Percentiles rank a stretch among this genome's conserved stretches.
Evolutionary conservation across 2,797 vertebrate genomes (phyloP).

Genomic region (Tokudaia tokunoshimensis): DNA sequence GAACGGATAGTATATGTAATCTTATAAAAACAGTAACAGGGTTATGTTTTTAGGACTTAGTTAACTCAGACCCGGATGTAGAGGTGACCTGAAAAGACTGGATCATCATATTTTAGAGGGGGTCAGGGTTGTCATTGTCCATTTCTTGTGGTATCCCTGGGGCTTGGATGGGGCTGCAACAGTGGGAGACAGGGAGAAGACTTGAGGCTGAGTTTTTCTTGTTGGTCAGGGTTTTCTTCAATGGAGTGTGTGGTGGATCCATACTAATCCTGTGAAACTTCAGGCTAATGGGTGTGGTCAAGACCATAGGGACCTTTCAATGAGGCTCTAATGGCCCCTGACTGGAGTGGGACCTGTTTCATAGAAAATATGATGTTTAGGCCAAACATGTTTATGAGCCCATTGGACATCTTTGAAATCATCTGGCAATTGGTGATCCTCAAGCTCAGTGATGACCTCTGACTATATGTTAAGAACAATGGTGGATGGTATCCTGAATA

Average conservation of each 20-base stretch:
- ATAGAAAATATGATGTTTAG: not conserved
- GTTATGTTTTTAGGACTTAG: not conserved
- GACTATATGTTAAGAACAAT: not conserved
- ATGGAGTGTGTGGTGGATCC: not conserved
- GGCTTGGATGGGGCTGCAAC: not conserved
- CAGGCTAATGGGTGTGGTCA: not conserved
- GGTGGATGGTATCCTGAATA: not conserved
- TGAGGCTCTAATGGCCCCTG: not conserved
- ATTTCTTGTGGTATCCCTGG: not conserved
- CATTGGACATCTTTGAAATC: not conserved
- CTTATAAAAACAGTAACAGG: not conserved
- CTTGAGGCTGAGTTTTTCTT: not conserved
- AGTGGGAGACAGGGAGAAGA: not conserved
- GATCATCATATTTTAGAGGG: not conserved
- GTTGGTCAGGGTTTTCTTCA: not conserved
- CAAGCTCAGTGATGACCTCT: not conserved
- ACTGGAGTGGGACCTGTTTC: not conserved
- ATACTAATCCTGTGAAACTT: not conserved
- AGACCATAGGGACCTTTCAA: not conserved
- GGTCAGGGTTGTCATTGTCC: not conserved
- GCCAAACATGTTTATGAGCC: not conserved
- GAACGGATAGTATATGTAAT: not conserved
- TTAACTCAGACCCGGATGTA: not conserved
- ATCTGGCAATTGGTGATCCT: not conserved
- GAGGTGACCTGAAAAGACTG: not conserved